Evolutionary conservation across 2,113 vertebrate species (phyloP), one percentile per base, ranked within the genome.

Genomic region (Pleuronectes platessa): DNA sequence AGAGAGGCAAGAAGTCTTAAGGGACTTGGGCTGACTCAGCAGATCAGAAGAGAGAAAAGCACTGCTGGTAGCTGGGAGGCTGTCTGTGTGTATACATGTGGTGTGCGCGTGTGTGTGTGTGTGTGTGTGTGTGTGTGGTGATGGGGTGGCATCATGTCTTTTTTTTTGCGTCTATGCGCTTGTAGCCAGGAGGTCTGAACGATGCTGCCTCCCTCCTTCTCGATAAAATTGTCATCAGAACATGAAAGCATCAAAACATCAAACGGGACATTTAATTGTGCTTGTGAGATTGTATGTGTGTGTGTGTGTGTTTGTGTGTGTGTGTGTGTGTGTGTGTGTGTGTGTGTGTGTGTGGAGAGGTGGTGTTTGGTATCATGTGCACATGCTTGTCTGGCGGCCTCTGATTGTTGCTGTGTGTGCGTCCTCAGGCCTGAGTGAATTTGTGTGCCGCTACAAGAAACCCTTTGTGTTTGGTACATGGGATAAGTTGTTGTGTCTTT

Each of bases 191-290:
- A 88, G 84, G 76, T 83, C 78, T 21, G n/a, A 76, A 66, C 17
- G 71, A 26, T 21, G 47, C 74, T 66, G 82, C 68, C 76, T 74
- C 51, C 76, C 71, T 84, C 74, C 76, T 49, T 73, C 78, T 69
- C 27, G 71, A 85, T 80, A 71, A 90, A 92, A 89, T 86, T 90
- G 86, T 92, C 87, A 89, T 88, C 81, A 75, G 76, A 89, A 92
- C 83, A 88, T 89, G 86, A 90, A 92, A 88, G 89, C 76, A 79
- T 86, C 69, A 83, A 79, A 85, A 92, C 90, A 93, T 94, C 90
- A 90, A 93, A 93, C 70, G 27, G 78, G 83, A 85, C 75, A 40
- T 89, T 88, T 91, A 89, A 92, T 91, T 90, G 88, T 80, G 74
- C 66, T 60, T 67, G 74, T 70, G 61, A 73, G 76, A 79, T 83